Evolutionary conservation across 2,797 vertebrate genomes (phyloP).

Genomic region (Serranus cabrilla): DNA sequence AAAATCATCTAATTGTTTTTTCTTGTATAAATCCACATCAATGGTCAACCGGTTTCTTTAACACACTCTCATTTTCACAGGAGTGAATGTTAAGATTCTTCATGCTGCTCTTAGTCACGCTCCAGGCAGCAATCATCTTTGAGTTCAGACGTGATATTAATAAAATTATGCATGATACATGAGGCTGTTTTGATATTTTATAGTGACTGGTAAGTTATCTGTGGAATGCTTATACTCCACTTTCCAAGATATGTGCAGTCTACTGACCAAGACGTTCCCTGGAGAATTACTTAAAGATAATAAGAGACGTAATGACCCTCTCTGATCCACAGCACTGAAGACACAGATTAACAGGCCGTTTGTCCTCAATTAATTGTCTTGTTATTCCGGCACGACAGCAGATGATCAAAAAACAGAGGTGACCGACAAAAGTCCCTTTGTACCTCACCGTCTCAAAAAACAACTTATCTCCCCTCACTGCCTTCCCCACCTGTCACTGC

Average conservation of each 20-base stretch:
- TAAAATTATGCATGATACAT: constrained; percentile 1
- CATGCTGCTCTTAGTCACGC: constrained; percentile 2
- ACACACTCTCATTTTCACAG: constrained; percentile 16
- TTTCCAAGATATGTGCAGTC: constrained; percentile 28
- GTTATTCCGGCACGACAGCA: constrained; percentile 59
- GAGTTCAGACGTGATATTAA: constrained; percentile 3
- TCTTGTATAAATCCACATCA: constrained; percentile 7
- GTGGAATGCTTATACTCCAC: constrained; percentile 14
- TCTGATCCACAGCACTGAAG: constrained; percentile 55
- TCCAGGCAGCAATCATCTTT: constrained; percentile 14
- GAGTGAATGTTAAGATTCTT: constrained; percentile 8
- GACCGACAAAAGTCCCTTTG: constrained; percentile 73
- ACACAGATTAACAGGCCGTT: constrained; percentile 66
- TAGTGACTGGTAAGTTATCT: constrained; percentile 30
- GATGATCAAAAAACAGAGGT: constrained; percentile 65
- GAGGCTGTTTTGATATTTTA: constrained; percentile 36
- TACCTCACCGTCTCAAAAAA: constrained; percentile 56
- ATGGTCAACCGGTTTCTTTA: background rate
- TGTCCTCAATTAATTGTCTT: constrained; percentile 72
- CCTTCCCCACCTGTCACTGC: constrained; percentile 58
- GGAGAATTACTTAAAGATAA: constrained; percentile 59
- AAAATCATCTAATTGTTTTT: background rate
- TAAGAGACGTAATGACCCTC: constrained; percentile 60
- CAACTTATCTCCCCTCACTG: constrained; percentile 30
- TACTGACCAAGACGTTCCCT: constrained; percentile 46